Evolutionary conservation across 30 jellyfish, hydroid and myxozoan genomes (phyloP).

Genomic region (Hydractinia echinata): DNA sequence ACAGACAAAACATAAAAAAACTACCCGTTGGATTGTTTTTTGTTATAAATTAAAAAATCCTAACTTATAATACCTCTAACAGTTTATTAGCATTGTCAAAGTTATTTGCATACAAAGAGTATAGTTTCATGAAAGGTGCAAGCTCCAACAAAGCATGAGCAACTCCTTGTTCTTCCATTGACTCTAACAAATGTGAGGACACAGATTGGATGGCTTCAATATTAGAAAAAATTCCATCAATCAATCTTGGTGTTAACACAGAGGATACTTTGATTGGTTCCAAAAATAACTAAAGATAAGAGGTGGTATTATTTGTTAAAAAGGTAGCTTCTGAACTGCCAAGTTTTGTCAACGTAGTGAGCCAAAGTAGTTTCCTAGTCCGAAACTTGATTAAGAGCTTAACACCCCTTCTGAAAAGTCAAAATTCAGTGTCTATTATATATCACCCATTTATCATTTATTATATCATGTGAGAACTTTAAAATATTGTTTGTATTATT

Average conservation of each 20-base stretch:
- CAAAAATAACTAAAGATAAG: conserved; percentile 51
- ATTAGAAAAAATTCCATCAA: conserved; percentile 81
- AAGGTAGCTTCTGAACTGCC: too few relatives aligned
- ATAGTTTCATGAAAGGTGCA: conserved; percentile 85
- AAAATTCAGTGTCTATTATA: too few relatives aligned
- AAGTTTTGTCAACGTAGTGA: too few relatives aligned
- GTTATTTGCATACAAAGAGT: conserved; percentile 85
- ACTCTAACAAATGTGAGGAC: conserved; percentile 53
- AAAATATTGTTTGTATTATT: too few relatives aligned
- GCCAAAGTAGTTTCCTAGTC: too few relatives aligned
- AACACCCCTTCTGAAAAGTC: too few relatives aligned
- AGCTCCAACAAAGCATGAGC: conserved; percentile 59
- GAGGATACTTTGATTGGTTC: conserved; percentile 65
- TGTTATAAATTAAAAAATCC: background rate
- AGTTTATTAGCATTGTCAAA: conserved; percentile 68
- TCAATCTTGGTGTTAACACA: conserved; percentile 48
- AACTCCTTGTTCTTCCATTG: conserved; percentile 79
- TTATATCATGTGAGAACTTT: too few relatives aligned
- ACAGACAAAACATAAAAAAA: background rate
- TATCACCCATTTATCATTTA: too few relatives aligned
- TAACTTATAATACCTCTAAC: conserved; percentile 48
- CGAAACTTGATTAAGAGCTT: too few relatives aligned
- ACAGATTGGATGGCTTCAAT: conserved; percentile 75
- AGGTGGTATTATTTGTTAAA: background rate
- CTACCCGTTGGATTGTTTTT: background rate